Base-by-base conservation (phyloP, 2,797 vertebrate genomes). In the Gallinago stenura region DNA sequence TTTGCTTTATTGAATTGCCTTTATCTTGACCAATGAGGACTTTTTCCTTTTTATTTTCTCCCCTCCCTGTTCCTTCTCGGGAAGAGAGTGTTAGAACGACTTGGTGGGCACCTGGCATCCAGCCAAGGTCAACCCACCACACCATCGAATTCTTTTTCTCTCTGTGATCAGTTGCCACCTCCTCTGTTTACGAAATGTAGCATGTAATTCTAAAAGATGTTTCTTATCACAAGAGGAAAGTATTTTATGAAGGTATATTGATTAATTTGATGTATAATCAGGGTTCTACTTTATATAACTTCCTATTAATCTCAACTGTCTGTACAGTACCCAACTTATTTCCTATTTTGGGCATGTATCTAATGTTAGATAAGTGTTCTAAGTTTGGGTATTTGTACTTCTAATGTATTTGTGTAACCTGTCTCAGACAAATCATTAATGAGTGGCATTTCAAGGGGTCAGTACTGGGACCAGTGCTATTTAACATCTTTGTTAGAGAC, bases 1-100 rank as follows among this genome's bases (percentile, higher is more conserved):
- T 93, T 71, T 48, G 10, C 21, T 68, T 35, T 68, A 35, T 35
- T 46, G 53, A 69, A 39, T 15, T 39, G 22, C 15, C 48, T 70
- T 79, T 57, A n/a, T 19, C 28, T 82, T 75, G 15, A 45, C 4
- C 13, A 12, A 18, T 0, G 3, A 35, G 3, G 4, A 0, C 7
- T 58, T 69, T 51, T 80, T 30, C 20, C 25, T 11, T 54, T 12
- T 56, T 35, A 15, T 54, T 80, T 89, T 72, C 7, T 45, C 1
- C 6, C 11, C 0, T 0, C 8, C 5, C 20, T 45, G 10, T 48
- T 48, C 41, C 39, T 64, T 37, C 4, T 35, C 7, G 58, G 14
- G 17, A 64, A 8, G 3, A 5, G 10, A 71, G 11, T 12, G 10
- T 35, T 17, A 66, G 57, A 79, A 8, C 0, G 4, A 14, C 6